Conservation (phyloP, 2,113 vertebrate species). For the Pseudopodoces humilis region DNA sequence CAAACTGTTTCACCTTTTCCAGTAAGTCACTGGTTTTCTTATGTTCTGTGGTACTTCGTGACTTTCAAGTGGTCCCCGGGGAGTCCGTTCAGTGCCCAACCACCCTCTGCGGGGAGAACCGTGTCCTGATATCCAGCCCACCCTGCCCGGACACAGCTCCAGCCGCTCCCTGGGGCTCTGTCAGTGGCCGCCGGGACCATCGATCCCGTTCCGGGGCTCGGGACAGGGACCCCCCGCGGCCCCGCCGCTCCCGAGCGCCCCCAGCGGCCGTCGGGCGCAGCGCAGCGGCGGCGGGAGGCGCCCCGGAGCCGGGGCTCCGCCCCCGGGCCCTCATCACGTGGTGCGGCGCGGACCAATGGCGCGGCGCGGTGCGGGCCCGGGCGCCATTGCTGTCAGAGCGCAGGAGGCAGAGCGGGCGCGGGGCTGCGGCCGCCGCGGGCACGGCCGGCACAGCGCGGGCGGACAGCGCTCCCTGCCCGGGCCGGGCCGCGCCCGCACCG, state of each 20-base stretch:
- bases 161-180: too few relatives aligned
- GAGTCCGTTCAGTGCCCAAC: neutral
- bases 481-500: too few relatives aligned
- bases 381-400: too few relatives aligned
- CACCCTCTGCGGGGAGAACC: rapidly evolving
- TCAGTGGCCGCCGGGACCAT: neutral
- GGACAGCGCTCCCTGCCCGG: too few relatives aligned
- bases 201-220: neutral
- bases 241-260: neutral
- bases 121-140: rapidly evolving
- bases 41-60: rapidly evolving
- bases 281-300: neutral
- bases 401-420: too few relatives aligned
- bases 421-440: too few relatives aligned
- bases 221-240: too few relatives aligned
- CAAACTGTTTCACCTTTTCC: neutral
- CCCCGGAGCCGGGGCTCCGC: too few relatives aligned
- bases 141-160: neutral
- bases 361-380: too few relatives aligned
- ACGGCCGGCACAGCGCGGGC: too few relatives aligned
- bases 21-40: neutral
- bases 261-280: neutral
- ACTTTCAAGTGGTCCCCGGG: neutral
- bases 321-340: too few relatives aligned
- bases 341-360: too few relatives aligned